Evolutionary conservation across 2,113 vertebrate species (phyloP).

Genomic region (Pholis gunnellus): DNA sequence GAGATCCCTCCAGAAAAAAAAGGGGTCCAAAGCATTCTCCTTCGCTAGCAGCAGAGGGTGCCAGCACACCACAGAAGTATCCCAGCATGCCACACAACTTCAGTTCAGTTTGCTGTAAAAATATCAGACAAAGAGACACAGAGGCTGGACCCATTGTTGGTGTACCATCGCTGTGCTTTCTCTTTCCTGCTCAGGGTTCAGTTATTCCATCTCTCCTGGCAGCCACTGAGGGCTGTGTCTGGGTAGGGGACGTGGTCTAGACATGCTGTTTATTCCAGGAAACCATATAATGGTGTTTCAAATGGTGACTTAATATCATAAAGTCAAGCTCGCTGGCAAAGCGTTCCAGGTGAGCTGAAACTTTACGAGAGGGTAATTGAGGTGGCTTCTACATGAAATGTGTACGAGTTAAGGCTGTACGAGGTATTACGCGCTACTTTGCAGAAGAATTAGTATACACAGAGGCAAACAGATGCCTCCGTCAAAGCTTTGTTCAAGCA

Average conservation of each 20-base stretch:
- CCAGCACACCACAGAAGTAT: slow-evolving; percentile 79
- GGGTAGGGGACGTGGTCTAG: slow-evolving; percentile 39
- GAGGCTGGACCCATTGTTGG: neutral
- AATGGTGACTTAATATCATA: slow-evolving; percentile 11
- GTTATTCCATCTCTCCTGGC: slow-evolving; percentile 43
- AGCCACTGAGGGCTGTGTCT: slow-evolving; percentile 9
- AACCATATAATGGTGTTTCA: slow-evolving; percentile 41
- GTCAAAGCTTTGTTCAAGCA: neutral
- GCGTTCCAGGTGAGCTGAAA: slow-evolving; percentile 14
- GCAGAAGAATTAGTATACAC: neutral
- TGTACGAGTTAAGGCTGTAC: neutral
- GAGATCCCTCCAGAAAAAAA: neutral
- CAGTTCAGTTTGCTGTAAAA: slow-evolving; percentile 42
- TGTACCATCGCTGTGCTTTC: neutral
- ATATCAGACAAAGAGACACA: slow-evolving; percentile 34
- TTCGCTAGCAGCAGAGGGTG: slow-evolving; percentile 85
- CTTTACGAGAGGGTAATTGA: neutral
- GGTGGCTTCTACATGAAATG: neutral
- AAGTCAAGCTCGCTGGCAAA: slow-evolving; percentile 12
- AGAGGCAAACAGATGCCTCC: neutral
- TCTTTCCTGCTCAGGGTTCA: slow-evolving; percentile 27
- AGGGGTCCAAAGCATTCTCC: slow-evolving; percentile 54
- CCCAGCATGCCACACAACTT: slow-evolving; percentile 32
- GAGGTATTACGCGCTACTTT: neutral
- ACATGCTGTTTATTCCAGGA: slow-evolving; percentile 50